Percentiles rank a stretch among this genome's conserved stretches.
Conservation (phyloP, 2,113 vertebrate species). For the Turnix velox region DNA sequence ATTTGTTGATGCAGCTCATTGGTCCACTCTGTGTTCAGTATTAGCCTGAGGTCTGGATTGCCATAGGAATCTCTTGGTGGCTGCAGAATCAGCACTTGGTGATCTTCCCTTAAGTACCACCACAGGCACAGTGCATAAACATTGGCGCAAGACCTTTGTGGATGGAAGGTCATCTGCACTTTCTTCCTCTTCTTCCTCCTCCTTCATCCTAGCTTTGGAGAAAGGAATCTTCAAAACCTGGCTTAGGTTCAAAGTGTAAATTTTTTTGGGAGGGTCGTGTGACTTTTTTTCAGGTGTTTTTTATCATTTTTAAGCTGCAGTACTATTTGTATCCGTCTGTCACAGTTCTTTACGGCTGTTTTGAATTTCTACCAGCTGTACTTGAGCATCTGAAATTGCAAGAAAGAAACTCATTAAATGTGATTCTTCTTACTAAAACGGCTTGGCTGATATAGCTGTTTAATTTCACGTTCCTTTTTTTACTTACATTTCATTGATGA, state of each 20-base stretch:
- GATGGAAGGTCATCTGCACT: conserved; percentile 67
- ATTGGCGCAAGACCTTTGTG: conserved; percentile 62
- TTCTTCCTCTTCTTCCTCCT: conserved; percentile 60
- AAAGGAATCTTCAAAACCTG: conserved; percentile 75
- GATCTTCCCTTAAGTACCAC: conserved; percentile 37
- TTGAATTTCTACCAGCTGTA: conserved; percentile 82
- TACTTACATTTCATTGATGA: not conserved
- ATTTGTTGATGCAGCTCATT: conserved; percentile 65
- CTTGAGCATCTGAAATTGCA: conserved; percentile 77
- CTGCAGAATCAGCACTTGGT: conserved; percentile 48
- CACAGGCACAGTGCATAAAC: conserved; percentile 53
- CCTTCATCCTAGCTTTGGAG: conserved; percentile 67
- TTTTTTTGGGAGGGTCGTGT: conserved; percentile 73
- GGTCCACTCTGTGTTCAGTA: conserved; percentile 76
- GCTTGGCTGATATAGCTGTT: conserved; percentile 75
- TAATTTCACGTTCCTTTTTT: conserved; percentile 56
- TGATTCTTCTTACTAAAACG: conserved; percentile 79
- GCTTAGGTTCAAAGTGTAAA: conserved; percentile 81
- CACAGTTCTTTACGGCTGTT: conserved; percentile 78
- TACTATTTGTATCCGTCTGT: conserved; percentile 82
- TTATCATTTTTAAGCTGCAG: conserved; percentile 82
- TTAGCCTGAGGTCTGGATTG: conserved; percentile 76
- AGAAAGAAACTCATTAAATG: conserved; percentile 82
- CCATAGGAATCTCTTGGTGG: conserved; percentile 64
- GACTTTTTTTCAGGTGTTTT: conserved; percentile 76